Conservation (phyloP, 1,140 invertebrate genomes). For the Heliconius congener region DNA sequence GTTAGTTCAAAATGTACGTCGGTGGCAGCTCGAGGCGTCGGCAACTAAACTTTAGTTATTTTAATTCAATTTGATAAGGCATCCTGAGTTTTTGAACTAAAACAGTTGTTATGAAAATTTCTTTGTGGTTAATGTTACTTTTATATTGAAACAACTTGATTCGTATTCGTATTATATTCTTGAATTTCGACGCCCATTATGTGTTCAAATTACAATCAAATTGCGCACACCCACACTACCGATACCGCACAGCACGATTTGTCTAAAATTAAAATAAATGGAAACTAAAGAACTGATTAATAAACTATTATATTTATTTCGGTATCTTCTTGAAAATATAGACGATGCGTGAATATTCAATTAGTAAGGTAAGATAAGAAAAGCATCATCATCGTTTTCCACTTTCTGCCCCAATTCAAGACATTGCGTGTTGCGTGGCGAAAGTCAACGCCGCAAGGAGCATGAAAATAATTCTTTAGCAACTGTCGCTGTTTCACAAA, state of each 20-base stretch:
- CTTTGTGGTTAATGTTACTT: not conserved
- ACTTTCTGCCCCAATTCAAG: not conserved
- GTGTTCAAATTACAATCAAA: not conserved
- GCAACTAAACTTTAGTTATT: slow-evolving; percentile 30
- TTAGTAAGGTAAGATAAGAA: not conserved
- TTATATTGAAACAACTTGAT: not conserved
- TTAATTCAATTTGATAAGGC: slow-evolving; percentile 29
- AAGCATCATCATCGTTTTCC: no score
- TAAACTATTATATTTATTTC: not conserved
- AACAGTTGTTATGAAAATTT: not conserved
- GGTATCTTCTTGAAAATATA: not conserved
- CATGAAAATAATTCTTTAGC: no score
- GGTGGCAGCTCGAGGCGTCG: slow-evolving; percentile 26
- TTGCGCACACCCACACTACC: not conserved
- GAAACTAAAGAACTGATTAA: not conserved
- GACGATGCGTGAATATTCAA: not conserved
- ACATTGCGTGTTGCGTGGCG: no score
- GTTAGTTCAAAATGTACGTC: slow-evolving; percentile 33
- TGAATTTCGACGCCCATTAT: not conserved
- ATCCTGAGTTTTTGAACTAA: slow-evolving; percentile 8
- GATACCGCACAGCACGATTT: not conserved
- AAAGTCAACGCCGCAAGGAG: no score
- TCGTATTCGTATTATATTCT: not conserved
- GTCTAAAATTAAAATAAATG: not conserved
- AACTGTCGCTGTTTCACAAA: no score